Percentiles rank a stretch among this genome's conserved stretches.
Conservation (phyloP, 2,797 vertebrate genomes). For the Rhadinocentrus ornatus region DNA sequence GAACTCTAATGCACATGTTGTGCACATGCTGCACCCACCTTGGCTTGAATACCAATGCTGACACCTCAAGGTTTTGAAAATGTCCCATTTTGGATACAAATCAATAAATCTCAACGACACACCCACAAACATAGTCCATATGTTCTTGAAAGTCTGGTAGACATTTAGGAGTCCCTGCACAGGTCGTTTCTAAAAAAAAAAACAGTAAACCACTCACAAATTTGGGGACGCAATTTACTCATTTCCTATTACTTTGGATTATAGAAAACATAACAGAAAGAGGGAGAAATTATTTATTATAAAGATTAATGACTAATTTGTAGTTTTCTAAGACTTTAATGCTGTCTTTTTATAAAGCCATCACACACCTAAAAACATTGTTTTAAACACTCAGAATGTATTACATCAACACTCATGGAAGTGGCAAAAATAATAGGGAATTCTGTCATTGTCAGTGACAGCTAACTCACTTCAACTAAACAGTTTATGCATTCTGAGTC, state of each 20-base stretch:
- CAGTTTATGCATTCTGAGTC: conserved; percentile 1
- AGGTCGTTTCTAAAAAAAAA: conserved; percentile 28
- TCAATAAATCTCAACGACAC: conserved; percentile 43
- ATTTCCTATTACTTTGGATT: not conserved
- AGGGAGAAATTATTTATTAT: conserved; percentile 1
- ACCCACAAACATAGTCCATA: conserved; percentile 36
- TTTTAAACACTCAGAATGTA: not conserved
- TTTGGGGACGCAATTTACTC: not conserved
- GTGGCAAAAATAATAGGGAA: not conserved
- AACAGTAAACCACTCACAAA: not conserved
- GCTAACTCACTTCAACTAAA: not conserved
- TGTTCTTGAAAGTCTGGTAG: conserved; percentile 33
- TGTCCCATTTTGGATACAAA: conserved; percentile 39
- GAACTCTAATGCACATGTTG: conserved; percentile 19
- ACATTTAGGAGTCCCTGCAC: conserved; percentile 35
- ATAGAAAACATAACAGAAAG: not conserved
- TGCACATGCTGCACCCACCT: conserved; percentile 17
- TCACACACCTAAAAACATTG: conserved; percentile 5
- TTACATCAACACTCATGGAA: not conserved
- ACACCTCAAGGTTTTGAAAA: conserved; percentile 41
- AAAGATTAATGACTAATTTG: conserved; percentile 1
- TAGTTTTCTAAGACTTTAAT: not conserved
- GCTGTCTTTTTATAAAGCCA: conserved; percentile 7
- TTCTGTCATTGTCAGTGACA: not conserved
- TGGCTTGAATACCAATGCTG: conserved; percentile 18